Base-by-base conservation (phyloP, 2,797 vertebrate genomes). In the Florisuga fusca region DNA sequence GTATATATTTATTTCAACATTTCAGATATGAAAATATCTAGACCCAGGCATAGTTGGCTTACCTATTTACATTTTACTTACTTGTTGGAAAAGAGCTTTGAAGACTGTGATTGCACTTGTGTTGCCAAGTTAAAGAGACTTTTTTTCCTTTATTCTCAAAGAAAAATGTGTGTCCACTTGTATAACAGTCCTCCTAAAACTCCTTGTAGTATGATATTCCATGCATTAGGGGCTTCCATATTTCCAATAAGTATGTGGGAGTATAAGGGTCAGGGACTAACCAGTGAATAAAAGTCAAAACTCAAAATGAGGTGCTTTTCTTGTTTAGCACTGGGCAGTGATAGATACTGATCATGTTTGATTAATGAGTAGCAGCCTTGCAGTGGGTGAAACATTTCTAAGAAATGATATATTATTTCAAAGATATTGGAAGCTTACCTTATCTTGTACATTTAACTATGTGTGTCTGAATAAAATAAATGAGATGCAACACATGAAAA, bases 331-430 rank as follows among this genome's bases (percentile, higher is more conserved):
- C 89, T 87, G 95, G 96, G 74, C 97, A 97, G 96, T 97, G 98
- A 98, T 98, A 96, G 97, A 92, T 92, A 94, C 98, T 98, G 98
- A 99, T 99, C 98, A 98, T 84, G 85, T 97, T 97, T 98, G 98
- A 99, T 99, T 99, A 98, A 99, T 98, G 98, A 98, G 98, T 93
- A 89, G 94, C 96, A 97, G 97, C 91, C 95, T 96, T 95, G 96
- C 96, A 94, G 97, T 92, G 92, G 98, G 97, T 97, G 97, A 98
- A 97, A 98, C 97, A 98, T 98, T 97, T 98, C 97, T 97, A 97
- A 97, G 96, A 97, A 98, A 97, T 98, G 98, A 99, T 98, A 98
- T 98, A 98, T 98, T 98, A 98, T 98, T 98, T 98, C 96, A 94
- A 96, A 98, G 98, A 98, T 98, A 97, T 97, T 98, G 97, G 97